Conservation (phyloP, 2,797 vertebrate genomes). For the Poeciliopsis paucimaculata region DNA sequence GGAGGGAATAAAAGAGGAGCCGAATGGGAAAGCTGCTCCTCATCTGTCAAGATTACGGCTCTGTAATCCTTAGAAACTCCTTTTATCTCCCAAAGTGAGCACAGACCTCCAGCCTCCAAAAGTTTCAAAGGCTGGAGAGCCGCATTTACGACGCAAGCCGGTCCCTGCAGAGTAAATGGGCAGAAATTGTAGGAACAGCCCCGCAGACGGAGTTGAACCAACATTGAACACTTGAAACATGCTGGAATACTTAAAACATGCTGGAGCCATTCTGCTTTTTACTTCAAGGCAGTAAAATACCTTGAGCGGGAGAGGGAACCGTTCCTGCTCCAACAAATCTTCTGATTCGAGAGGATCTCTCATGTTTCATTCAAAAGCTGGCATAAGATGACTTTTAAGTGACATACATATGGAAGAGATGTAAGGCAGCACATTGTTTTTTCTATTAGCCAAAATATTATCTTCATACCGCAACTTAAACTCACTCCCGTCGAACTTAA, state of each 20-base stretch:
- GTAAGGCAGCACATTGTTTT: neutral
- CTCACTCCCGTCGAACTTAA: neutral
- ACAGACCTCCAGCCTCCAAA: slow-evolving; percentile 21
- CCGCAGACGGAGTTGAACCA: neutral
- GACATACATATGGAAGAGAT: neutral
- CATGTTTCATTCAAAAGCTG: neutral
- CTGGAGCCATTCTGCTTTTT: neutral
- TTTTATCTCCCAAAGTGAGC: slow-evolving; percentile 27
- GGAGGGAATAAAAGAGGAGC: slow-evolving; percentile 26
- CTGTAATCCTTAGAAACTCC: slow-evolving; percentile 33
- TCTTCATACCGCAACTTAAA: neutral
- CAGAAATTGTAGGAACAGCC: neutral
- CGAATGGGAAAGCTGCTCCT: slow-evolving; percentile 25
- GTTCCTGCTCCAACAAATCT: neutral
- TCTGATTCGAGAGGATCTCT: neutral
- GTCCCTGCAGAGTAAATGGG: neutral
- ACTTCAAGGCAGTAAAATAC: neutral
- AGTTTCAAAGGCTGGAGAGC: slow-evolving; percentile 7
- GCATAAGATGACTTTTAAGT: neutral
- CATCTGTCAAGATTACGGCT: slow-evolving; percentile 53
- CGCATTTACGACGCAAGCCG: neutral
- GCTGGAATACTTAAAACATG: neutral
- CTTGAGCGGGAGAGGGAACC: neutral
- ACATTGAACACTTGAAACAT: neutral
- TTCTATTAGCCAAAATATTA: neutral